Percentiles rank a stretch among this genome's conserved stretches.
These are phyloP conservation scores for Ethmia dodecea DNA, from an alignment of 2,888 invertebrate genomes.

Conservation along the genomic window DNA sequence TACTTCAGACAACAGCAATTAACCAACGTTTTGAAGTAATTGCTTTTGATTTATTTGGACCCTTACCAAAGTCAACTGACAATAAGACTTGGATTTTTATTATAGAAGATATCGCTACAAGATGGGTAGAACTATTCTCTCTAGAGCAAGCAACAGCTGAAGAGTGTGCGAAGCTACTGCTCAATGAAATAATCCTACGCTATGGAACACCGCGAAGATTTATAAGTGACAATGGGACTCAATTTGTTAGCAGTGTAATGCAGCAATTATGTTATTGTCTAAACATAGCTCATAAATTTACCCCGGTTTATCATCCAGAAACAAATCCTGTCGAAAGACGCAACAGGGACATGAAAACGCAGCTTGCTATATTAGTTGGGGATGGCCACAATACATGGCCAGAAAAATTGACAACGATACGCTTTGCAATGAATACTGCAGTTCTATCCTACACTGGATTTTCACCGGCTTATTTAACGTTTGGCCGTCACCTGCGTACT, in stretches of 20 bases:
- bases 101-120: slow-evolving; percentile 16
- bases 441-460: too few species aligned
- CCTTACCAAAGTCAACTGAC: slow-evolving; percentile 7
- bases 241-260: too few species aligned
- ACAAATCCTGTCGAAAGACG: slow-evolving; percentile 17
- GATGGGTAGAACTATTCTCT: slow-evolving; percentile 29
- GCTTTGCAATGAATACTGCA: too few species aligned
- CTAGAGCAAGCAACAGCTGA: slow-evolving; percentile 18
- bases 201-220: slow-evolving; percentile 28
- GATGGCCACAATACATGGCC: slow-evolving; percentile 10
- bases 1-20: slow-evolving; percentile 13
- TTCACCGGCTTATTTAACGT: too few species aligned
- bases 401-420: too few species aligned
- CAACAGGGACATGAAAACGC: slow-evolving; percentile 16
- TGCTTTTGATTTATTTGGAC: slow-evolving; percentile 19
- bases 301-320: slow-evolving; percentile 28
- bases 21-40: slow-evolving; percentile 15
- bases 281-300: slow-evolving; percentile 22
- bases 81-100: slow-evolving; percentile 16
- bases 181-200: slow-evolving; percentile 30
- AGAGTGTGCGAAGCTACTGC: slow-evolving; percentile 10
- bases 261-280: slow-evolving; percentile 22
- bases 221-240: slow-evolving; percentile 27
- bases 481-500: too few species aligned
- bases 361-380: slow-evolving; percentile 14